Base-by-base conservation (phyloP, 2,888 invertebrate genomes). In the Epinotia brunnichana region DNA sequence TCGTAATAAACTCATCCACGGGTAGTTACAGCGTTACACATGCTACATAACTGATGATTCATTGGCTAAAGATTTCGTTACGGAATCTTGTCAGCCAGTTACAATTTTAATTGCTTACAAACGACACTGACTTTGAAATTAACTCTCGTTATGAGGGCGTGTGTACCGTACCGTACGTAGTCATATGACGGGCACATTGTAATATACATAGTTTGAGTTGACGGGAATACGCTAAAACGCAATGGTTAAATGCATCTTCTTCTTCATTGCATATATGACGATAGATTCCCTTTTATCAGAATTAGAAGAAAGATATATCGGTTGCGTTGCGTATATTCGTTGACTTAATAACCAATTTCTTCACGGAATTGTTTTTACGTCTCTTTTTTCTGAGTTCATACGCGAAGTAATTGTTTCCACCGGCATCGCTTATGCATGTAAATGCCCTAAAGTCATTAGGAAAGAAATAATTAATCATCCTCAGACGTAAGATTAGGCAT, bases 51-150 rank as follows among this genome's bases (percentile, higher is more conserved):
- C 60, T 19, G 67, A 48, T 72, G 71, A 72, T 72, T 67, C 67
- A 67, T 61, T 61, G 48, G 48, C 44, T 35, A 67, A 54, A 53
- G 71, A 72, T 67, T 70, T 64, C 21, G 41, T 66, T 66, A 48
- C 57, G 63, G 35, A n/a, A 64, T 70, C 60, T 44, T 60, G 44
- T 44, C 53, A 21, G 39, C n/a, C 54, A 44, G 44, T 53, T 54
- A 67, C 71, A 29, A 60, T 44, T 71, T 67, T 71, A 64, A 71
- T 71, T 67, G 61, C 60, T 67, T 48, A 72, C 67, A 67, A 61
- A 61, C 54, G 60, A 67, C 61, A 67, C 44, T 60, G 60, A 66
- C 60, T 70, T 70, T 71, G 60, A 60, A 60, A 71, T 66, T 54
- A 69, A 66, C 53, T 61, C 60, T 48, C 7, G 48, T 60, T 67